These are phyloP conservation scores for Tiaroga cobitis DNA, from an alignment of 2,797 vertebrate genomes.

Conservation along the genomic window DNA sequence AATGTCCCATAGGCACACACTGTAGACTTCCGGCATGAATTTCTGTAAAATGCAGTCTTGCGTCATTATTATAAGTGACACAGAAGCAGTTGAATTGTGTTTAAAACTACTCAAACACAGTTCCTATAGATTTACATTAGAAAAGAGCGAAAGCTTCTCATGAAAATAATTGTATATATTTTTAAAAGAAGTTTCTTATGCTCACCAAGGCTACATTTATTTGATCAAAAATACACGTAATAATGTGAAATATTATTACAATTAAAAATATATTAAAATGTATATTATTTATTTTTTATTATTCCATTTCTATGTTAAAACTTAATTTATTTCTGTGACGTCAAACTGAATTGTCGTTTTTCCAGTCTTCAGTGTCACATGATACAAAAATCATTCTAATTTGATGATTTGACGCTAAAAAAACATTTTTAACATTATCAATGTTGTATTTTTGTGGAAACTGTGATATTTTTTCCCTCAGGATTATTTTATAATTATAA, in stretches of 20 bases:
- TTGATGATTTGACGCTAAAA: not conserved
- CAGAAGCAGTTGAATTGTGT: not conserved
- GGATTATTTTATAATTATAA: not conserved
- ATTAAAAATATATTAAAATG: not conserved
- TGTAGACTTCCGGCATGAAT: not conserved
- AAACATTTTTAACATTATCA: not conserved
- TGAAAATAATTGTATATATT: not conserved
- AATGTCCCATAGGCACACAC: not conserved
- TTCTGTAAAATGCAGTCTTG: not conserved
- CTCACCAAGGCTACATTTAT: not conserved
- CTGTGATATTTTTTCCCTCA: not conserved
- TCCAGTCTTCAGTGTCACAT: not conserved
- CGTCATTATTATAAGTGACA: not conserved
- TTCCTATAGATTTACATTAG: not conserved
- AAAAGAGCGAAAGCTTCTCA: not conserved
- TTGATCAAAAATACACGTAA: not conserved
- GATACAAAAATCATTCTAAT: not conserved
- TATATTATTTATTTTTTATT: too few species aligned
- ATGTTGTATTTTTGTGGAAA: not conserved
- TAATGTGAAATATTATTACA: not conserved
- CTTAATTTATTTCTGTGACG: not conserved
- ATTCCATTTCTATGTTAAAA: too few species aligned
- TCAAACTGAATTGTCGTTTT: not conserved
- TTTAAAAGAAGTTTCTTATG: not conserved
- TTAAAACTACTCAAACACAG: not conserved